phyloP scores from a whole-genome alignment of 2,888 invertebrate genomes.

The Xylota segnis region DNA sequence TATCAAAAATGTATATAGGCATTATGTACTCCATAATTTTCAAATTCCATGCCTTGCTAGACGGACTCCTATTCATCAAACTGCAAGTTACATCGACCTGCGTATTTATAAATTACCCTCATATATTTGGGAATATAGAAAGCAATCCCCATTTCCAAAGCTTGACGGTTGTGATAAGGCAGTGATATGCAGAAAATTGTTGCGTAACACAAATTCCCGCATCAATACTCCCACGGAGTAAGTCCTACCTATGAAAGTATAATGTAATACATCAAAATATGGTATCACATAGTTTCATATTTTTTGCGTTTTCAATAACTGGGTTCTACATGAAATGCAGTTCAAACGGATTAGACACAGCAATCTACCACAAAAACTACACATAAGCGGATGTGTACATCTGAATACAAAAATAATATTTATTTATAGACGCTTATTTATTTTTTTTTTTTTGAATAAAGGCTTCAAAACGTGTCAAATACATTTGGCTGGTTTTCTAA shows the following conservation, averaged over 20 bases:
- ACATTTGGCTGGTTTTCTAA: neutral
- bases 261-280: slow-evolving; percentile 1
- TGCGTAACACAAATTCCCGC: slow-evolving; percentile 36
- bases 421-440: slow-evolving; percentile 15
- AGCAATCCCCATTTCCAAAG: neutral
- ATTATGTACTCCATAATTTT: neutral
- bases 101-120: neutral
- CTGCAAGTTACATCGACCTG: no score
- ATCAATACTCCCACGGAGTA: neutral
- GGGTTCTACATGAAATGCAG: neutral
- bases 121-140: neutral
- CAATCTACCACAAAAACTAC: neutral
- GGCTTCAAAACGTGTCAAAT: slow-evolving; percentile 12
- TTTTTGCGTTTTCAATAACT: neutral
- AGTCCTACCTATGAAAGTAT: neutral
- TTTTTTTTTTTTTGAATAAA: neutral
- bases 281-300: neutral
- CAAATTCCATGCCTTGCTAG: neutral
- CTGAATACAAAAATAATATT: neutral
- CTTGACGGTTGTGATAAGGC: neutral
- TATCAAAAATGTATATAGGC: neutral
- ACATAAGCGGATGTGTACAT: neutral
- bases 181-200: slow-evolving; percentile 13
- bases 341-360: neutral
- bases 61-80: neutral